Evolutionary conservation across 2,113 vertebrate genomes (phyloP).

Genomic region (Candoia aspera): DNA sequence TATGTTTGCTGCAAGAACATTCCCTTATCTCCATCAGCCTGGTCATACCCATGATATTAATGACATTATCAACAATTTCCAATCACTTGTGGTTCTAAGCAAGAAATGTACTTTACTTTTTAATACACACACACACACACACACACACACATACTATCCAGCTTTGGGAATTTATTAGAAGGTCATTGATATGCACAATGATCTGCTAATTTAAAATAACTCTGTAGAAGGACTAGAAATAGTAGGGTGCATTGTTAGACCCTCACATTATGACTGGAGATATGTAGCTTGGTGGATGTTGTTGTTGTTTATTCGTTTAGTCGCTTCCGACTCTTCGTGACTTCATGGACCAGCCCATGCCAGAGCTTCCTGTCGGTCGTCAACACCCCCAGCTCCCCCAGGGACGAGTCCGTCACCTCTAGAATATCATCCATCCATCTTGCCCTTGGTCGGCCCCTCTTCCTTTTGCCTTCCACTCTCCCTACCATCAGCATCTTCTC

Average conservation of each 20-base stretch:
- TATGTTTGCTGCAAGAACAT: constrained; percentile 39
- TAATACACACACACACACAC: no score
- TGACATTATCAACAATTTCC: background rate
- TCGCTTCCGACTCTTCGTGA: no score
- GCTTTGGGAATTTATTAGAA: background rate
- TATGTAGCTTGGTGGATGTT: background rate
- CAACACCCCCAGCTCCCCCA: no score
- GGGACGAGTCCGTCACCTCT: no score
- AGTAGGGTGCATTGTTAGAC: background rate
- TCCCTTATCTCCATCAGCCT: constrained; percentile 31
- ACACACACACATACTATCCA: background rate
- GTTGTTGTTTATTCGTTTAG: no score
- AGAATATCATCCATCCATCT: no score
- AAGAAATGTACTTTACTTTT: background rate
- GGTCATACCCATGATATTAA: background rate
- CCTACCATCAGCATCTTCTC: no score
- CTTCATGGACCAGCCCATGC: no score
- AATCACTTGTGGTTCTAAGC: background rate
- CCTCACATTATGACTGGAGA: background rate
- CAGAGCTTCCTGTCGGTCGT: no score
- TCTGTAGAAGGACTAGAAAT: background rate
- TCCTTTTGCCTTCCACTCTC: no score
- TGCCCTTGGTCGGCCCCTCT: no score
- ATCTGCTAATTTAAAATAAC: background rate
- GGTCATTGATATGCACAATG: background rate